Evolutionary conservation across 1,140 invertebrate species (phyloP).

Genomic region (Saccostrea glomerata): DNA sequence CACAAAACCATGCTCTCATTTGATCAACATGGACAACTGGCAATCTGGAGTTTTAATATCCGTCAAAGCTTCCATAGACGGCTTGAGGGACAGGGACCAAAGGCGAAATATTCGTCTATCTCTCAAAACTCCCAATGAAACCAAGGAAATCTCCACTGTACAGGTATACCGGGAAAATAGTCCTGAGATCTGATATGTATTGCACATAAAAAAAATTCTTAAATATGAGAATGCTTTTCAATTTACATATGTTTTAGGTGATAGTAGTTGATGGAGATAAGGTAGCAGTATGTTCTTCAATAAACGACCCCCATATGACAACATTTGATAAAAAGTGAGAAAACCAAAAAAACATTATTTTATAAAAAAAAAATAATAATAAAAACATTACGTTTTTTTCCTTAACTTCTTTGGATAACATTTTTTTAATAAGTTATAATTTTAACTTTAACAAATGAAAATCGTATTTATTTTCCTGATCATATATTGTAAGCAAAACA

Average conservation of each 20-base stretch:
- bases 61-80: slow-evolving; percentile 63
- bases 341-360: not conserved
- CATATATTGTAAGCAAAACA: too few relatives aligned
- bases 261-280: slow-evolving; percentile 60
- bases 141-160: not conserved
- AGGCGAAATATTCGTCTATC: slow-evolving; percentile 54
- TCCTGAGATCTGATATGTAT: too few relatives aligned
- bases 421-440: too few relatives aligned
- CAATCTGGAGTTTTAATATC: slow-evolving; percentile 55
- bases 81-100: slow-evolving; percentile 63
- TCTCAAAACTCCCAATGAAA: slow-evolving; percentile 31
- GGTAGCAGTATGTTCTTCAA: slow-evolving; percentile 61
- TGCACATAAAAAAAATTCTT: too few relatives aligned
- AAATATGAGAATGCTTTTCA: too few relatives aligned
- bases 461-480: too few relatives aligned
- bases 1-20: slow-evolving; percentile 56
- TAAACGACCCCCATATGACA: slow-evolving; percentile 71
- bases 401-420: too few relatives aligned
- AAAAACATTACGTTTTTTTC: not conserved
- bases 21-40: slow-evolving; percentile 60
- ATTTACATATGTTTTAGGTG: slow-evolving; percentile 50
- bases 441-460: too few relatives aligned
- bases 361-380: not conserved
- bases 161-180: not conserved
- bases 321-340: slow-evolving; percentile 71